A percentile compares a stretch with the other conserved stretches of the same genome.
phyloP scores from a whole-genome alignment of 2,113 vertebrate species.

The Alligator mississippiensis region DNA sequence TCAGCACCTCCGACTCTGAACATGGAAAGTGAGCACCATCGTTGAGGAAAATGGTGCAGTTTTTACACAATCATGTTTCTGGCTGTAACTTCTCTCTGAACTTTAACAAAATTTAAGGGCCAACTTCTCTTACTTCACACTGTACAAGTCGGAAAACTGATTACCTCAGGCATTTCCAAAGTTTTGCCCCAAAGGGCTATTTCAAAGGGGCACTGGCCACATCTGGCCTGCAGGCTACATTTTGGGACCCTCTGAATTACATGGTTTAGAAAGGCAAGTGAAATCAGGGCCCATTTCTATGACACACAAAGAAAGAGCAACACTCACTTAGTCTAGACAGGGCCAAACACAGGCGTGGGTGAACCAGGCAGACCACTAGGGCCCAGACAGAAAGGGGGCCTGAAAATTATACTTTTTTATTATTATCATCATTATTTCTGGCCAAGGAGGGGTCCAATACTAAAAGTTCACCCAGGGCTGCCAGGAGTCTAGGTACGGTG shows the following conservation, averaged over 20 bases:
- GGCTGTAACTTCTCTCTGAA: conserved; percentile 44
- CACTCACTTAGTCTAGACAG: not conserved
- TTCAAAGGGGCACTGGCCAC: not conserved
- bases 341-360: too few relatives aligned
- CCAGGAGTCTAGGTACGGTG: too few relatives aligned
- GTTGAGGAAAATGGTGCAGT: not conserved
- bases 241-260: not conserved
- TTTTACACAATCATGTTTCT: conserved; percentile 30
- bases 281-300: conserved; percentile 4
- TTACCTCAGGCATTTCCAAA: not conserved
- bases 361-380: too few relatives aligned
- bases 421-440: too few relatives aligned
- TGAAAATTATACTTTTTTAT: too few relatives aligned
- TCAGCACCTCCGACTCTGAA: not conserved
- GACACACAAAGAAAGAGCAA: not conserved
- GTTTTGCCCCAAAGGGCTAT: not conserved
- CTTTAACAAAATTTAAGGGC: conserved; percentile 54
- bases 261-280: not conserved
- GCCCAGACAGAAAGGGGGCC: too few relatives aligned
- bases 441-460: too few relatives aligned
- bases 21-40: conserved; percentile 3
- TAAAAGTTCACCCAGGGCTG: too few relatives aligned
- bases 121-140: conserved; percentile 47
- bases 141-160: not conserved
- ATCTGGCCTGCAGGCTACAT: too few relatives aligned